Evolutionary conservation across 64 coral and sea anemone species (phyloP).

Genomic region (Montipora cactus): DNA sequence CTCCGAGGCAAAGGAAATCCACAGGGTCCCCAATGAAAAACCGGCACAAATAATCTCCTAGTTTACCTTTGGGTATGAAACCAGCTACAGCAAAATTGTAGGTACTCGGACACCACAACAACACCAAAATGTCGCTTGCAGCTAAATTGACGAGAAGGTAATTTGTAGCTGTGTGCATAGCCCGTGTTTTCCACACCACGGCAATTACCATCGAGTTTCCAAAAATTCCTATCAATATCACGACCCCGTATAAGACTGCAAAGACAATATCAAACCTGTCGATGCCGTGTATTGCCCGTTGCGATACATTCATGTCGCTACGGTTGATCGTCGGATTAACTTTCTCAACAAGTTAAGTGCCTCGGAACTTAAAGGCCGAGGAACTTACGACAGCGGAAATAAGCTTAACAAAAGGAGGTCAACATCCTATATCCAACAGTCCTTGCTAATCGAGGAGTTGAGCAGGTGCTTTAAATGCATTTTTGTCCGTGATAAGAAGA

Average conservation of each 20-base stretch:
- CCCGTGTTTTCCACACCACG: conserved; percentile 25
- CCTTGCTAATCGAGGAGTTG: background rate
- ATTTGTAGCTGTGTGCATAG: conserved; percentile 34
- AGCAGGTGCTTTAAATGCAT: background rate
- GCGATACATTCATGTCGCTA: conserved; percentile 6
- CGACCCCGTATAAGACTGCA: conserved; percentile 23
- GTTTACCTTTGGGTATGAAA: background rate
- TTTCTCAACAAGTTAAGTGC: background rate
- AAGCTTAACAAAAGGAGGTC: background rate
- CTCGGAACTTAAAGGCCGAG: background rate
- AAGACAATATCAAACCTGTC: conserved; percentile 14
- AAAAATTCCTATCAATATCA: conserved; percentile 9
- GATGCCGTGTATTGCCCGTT: background rate
- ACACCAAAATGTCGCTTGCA: conserved; percentile 26
- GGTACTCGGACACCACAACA: conserved; percentile 28
- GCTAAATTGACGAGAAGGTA: conserved; percentile 48
- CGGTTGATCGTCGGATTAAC: conserved; percentile 7
- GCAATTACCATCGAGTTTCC: conserved; percentile 37
- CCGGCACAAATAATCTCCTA: conserved; percentile 10
- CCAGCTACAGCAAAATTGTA: conserved; percentile 22
- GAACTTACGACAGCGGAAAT: background rate
- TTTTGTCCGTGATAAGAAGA: background rate
- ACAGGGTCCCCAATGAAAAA: conserved; percentile 32
- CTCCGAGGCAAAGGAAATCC: background rate
- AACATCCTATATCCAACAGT: background rate